Evolutionary conservation across 2,888 invertebrate species (phyloP).

Genomic region (Napeogenes inachia): DNA sequence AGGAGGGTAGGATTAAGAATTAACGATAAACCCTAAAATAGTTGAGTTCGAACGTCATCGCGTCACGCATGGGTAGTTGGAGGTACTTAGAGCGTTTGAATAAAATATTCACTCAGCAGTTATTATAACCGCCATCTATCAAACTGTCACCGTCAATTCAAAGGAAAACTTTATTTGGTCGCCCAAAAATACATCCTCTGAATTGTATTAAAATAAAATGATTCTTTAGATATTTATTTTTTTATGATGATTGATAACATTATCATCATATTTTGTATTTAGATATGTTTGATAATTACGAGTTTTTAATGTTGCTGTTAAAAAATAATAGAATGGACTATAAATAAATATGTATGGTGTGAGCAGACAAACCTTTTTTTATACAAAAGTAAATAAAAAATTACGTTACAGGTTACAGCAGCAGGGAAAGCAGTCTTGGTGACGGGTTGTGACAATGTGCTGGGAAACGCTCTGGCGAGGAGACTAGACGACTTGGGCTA

Average conservation of each 20-base stretch:
- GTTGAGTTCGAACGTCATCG: slow-evolving; percentile 57
- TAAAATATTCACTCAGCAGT: slow-evolving; percentile 66
- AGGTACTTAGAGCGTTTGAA: slow-evolving; percentile 50
- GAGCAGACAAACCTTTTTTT: too few species aligned
- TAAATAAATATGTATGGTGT: too few species aligned
- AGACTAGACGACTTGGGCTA: slow-evolving; percentile 90
- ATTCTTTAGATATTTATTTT: neutral
- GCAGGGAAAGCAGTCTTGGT: slow-evolving; percentile 90
- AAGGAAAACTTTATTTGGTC: slow-evolving; percentile 64
- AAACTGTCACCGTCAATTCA: slow-evolving; percentile 63
- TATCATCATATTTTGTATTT: too few species aligned
- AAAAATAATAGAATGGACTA: too few species aligned
- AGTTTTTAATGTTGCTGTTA: too few species aligned
- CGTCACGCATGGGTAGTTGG: slow-evolving; percentile 51
- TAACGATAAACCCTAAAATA: slow-evolving; percentile 63
- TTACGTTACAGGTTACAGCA: slow-evolving; percentile 81
- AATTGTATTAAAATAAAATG: slow-evolving; percentile 1
- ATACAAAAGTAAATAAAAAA: too few species aligned
- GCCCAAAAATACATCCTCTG: slow-evolving; percentile 24
- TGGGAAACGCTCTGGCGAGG: slow-evolving; percentile 85
- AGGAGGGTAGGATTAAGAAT: slow-evolving; percentile 57
- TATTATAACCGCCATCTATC: slow-evolving; percentile 68
- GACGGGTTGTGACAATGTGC: slow-evolving; percentile 88
- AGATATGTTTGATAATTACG: too few species aligned
- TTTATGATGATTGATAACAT: too few species aligned